phyloP scores from a whole-genome alignment of 2,888 invertebrate genomes.

The Ypsolopha sequella region DNA sequence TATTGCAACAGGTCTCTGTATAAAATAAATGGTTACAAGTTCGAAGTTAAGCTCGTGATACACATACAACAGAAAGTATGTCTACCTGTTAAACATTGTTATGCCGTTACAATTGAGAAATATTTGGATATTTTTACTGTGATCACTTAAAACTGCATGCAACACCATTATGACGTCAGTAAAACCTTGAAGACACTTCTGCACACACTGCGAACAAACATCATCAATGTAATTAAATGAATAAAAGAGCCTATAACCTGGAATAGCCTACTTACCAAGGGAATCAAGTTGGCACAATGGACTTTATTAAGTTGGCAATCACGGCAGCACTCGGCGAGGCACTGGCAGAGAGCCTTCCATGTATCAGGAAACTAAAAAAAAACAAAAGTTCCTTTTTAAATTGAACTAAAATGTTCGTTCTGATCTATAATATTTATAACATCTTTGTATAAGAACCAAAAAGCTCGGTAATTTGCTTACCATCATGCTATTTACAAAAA shows the following conservation, averaged over 20 bases:
- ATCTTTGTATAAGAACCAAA: background rate
- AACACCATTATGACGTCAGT: conserved; percentile 33
- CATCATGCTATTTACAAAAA: conserved; percentile 39
- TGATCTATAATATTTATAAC: no score
- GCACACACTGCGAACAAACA: conserved; percentile 32
- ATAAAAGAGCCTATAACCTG: background rate
- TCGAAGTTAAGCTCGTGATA: no score
- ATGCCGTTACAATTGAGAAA: conserved; percentile 42
- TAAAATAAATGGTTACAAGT: conserved; percentile 1
- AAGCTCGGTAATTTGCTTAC: conserved; percentile 20
- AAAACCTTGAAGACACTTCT: conserved; percentile 29
- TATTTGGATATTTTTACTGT: conserved; percentile 30
- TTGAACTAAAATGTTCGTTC: background rate
- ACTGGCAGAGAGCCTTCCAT: conserved; percentile 46
- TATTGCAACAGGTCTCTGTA: conserved; percentile 33
- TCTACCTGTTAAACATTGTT: conserved; percentile 40
- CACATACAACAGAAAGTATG: no score
- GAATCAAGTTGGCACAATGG: conserved; percentile 45
- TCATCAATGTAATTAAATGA: background rate
- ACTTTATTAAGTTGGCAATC: conserved; percentile 36
- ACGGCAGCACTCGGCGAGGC: conserved; percentile 38
- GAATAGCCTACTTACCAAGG: conserved; percentile 26
- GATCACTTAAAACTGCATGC: conserved; percentile 34
- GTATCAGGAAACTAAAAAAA: conserved; percentile 38
- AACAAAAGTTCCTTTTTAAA: background rate